phyloP scores from a whole-genome alignment of 2,888 invertebrate species.

The Campoplex capitator region DNA sequence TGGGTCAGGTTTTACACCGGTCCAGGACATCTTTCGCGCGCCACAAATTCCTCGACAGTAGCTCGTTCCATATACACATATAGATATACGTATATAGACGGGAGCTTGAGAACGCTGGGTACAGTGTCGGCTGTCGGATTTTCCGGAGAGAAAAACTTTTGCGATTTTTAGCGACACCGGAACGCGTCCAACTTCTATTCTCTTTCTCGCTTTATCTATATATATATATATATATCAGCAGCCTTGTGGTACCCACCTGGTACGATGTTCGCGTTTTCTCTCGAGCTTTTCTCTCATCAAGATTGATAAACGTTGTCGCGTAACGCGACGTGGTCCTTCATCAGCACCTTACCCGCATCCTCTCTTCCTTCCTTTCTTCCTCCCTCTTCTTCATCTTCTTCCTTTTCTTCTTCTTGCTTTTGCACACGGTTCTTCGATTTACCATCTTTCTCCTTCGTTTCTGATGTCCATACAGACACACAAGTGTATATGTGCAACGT shows the following conservation, averaged over 20 bases:
- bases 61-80: not conserved
- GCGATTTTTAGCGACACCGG: slow-evolving; percentile 52
- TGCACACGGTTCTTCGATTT: slow-evolving; percentile 34
- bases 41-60: slow-evolving; percentile 38
- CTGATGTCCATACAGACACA: not conserved
- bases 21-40: slow-evolving; percentile 37
- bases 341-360: slow-evolving; percentile 57
- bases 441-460: slow-evolving; percentile 57
- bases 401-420: slow-evolving; percentile 29
- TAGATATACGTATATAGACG: not conserved
- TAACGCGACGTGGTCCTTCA: slow-evolving; percentile 63
- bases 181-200: slow-evolving; percentile 33
- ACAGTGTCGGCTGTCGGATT: slow-evolving; percentile 45
- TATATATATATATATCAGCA: not conserved
- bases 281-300: slow-evolving; percentile 63
- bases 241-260: slow-evolving; percentile 50
- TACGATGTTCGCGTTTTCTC: slow-evolving; percentile 47
- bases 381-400: slow-evolving; percentile 9
- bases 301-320: slow-evolving; percentile 66
- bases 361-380: slow-evolving; percentile 29
- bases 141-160: slow-evolving; percentile 49
- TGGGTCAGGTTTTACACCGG: slow-evolving; percentile 51
- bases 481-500: not conserved
- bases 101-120: slow-evolving; percentile 53
- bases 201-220: slow-evolving; percentile 3